phyloP scores from a whole-genome alignment of 2,113 vertebrate species.

The Garra rufa region DNA sequence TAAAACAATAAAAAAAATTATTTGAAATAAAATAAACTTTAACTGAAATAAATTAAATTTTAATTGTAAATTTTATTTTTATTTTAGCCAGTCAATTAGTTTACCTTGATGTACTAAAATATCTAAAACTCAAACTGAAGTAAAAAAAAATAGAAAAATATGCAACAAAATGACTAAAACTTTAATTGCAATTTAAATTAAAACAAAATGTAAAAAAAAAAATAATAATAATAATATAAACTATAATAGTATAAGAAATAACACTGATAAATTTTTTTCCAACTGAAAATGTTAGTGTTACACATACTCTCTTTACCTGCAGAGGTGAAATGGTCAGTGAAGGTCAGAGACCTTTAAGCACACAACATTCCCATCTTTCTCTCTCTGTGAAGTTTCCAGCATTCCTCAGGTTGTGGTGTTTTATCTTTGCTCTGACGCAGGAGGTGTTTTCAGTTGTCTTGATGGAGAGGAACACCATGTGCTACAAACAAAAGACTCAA shows the following conservation, averaged over 20 bases:
- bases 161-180: too few relatives aligned
- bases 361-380: neutral
- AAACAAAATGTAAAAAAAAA: too few relatives aligned
- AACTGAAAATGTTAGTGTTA: too few relatives aligned
- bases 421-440: neutral
- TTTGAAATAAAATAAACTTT: too few relatives aligned
- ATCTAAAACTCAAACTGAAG: neutral
- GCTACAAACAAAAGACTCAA: slow-evolving; percentile 25
- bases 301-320: neutral
- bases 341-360: neutral
- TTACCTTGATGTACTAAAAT: too few relatives aligned
- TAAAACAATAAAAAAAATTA: too few relatives aligned
- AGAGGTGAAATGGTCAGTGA: neutral
- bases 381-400: neutral
- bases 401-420: slow-evolving; percentile 17
- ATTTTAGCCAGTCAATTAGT: neutral
- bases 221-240: neutral
- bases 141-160: neutral
- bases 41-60: too few relatives aligned
- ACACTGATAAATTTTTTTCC: neutral
- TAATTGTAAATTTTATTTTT: too few relatives aligned
- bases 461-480: neutral
- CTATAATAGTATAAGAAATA: neutral
- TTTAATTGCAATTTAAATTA: too few relatives aligned
- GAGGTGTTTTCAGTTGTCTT: neutral